Evolutionary conservation across 2,113 vertebrate genomes (phyloP).

Genomic region (Perca fluviatilis): DNA sequence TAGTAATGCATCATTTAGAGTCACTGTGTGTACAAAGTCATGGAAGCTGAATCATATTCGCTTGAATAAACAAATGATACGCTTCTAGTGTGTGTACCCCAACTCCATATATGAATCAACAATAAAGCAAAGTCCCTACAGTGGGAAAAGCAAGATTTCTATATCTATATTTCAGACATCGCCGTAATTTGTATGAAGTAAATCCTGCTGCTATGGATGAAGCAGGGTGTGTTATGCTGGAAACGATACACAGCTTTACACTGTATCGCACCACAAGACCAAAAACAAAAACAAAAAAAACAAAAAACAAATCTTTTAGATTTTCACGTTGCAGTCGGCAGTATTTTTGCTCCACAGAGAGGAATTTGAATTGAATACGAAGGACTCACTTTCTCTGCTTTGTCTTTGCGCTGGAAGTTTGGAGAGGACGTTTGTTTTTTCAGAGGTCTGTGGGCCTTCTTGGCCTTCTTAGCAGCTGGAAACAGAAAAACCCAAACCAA

Average conservation of each 20-base stretch:
- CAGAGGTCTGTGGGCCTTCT: slow-evolving; percentile 88
- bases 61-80: neutral
- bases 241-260: neutral
- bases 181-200: no score
- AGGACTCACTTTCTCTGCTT: slow-evolving; percentile 88
- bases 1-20: neutral
- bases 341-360: neutral
- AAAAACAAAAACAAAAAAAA: neutral
- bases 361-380: neutral
- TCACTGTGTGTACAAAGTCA: neutral
- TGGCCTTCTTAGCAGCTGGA: slow-evolving; percentile 87
- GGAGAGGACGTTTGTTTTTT: slow-evolving; percentile 93
- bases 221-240: neutral
- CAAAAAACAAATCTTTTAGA: neutral
- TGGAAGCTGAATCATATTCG: neutral
- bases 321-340: neutral
- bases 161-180: neutral
- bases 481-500: slow-evolving; percentile 19
- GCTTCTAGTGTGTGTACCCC: neutral
- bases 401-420: slow-evolving; percentile 92
- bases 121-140: neutral
- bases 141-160: neutral
- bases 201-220: no score
- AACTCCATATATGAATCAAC: neutral
- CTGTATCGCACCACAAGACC: neutral